phyloP scores from a whole-genome alignment of 1,140 invertebrate genomes.

The Zaprionus davidi region DNA sequence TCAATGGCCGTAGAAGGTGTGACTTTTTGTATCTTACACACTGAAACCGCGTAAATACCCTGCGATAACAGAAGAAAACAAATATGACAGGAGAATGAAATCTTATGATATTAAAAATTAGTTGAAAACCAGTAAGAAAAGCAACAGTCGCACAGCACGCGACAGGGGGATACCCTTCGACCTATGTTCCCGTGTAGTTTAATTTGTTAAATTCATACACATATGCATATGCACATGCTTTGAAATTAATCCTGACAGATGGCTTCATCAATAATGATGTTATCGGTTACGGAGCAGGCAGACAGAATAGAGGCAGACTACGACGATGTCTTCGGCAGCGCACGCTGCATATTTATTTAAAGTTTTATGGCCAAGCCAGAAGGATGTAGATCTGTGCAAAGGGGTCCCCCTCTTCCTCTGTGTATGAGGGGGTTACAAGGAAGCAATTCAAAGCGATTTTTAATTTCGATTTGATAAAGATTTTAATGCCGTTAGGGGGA shows the following conservation, averaged over 20 bases:
- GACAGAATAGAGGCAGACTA: constrained; percentile 37
- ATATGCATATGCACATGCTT: too few relatives aligned
- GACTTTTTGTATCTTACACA: not conserved
- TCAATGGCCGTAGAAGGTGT: not conserved
- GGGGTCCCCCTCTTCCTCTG: not conserved
- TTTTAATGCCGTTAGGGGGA: constrained; percentile 74
- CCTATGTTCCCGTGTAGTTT: too few relatives aligned
- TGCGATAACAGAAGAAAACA: not conserved
- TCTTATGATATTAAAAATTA: too few relatives aligned
- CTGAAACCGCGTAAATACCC: not conserved
- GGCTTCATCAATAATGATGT: constrained; percentile 82
- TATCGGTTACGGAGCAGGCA: constrained; percentile 74
- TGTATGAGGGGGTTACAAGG: constrained; percentile 35
- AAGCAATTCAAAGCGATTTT: constrained; percentile 78
- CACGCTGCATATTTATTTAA: constrained; percentile 81
- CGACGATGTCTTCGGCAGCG: constrained; percentile 36
- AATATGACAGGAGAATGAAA: too few relatives aligned
- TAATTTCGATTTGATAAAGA: constrained; percentile 81
- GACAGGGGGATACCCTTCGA: too few relatives aligned
- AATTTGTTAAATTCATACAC: too few relatives aligned
- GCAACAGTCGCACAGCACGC: too few relatives aligned
- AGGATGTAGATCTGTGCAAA: constrained; percentile 21
- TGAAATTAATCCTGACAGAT: too few relatives aligned
- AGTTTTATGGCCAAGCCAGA: constrained; percentile 71
- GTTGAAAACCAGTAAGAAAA: too few relatives aligned